phyloP scores from a whole-genome alignment of 2,888 invertebrate genomes.

The Nephrotoma appendiculata region DNA sequence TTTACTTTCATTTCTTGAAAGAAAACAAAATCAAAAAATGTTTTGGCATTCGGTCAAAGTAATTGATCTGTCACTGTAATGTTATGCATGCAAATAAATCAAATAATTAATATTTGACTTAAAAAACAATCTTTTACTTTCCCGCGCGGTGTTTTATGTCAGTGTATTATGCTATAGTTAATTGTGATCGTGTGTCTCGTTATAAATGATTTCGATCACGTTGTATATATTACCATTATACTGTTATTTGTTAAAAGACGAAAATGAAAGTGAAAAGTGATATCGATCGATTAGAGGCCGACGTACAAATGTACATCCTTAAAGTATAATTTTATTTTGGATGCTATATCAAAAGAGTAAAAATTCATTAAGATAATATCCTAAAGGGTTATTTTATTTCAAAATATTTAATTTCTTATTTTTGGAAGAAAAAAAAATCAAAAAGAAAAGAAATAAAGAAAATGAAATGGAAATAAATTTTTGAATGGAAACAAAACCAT shows the following conservation, averaged over 20 bases:
- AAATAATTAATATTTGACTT: not conserved
- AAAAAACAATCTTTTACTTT: not conserved
- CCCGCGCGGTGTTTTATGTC: not conserved
- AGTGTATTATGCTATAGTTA: not conserved
- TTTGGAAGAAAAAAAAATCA: not conserved
- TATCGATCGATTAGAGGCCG: not conserved
- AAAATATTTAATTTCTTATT: not conserved
- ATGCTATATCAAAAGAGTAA: not conserved
- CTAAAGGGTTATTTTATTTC: not conserved
- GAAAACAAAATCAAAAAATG: not conserved
- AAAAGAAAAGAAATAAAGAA: not conserved
- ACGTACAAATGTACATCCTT: not conserved
- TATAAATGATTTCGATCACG: not conserved
- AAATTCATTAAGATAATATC: not conserved
- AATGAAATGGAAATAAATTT: not conserved
- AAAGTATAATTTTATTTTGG: not conserved
- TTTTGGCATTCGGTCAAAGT: not conserved
- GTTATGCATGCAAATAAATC: not conserved
- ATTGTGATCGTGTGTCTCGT: not conserved
- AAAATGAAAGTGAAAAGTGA: not conserved
- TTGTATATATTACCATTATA: not conserved
- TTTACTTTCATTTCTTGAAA: not conserved
- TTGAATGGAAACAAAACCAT: not conserved
- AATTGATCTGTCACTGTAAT: not conserved
- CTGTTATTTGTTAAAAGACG: not conserved